phyloP scores from a whole-genome alignment of 2,888 invertebrate genomes.

The Acleris holmiana region DNA sequence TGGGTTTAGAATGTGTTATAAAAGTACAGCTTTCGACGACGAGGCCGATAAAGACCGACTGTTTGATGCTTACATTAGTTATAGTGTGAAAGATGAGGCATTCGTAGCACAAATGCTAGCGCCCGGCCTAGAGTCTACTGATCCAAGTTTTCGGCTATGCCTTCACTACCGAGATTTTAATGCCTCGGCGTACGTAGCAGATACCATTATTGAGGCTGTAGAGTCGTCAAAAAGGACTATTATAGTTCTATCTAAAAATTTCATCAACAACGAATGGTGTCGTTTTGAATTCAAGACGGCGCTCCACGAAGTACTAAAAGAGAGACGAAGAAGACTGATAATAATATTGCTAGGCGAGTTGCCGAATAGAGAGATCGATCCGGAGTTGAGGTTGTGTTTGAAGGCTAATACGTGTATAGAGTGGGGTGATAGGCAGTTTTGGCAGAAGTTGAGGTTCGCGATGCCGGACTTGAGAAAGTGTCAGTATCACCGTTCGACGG shows the following conservation, averaged over 20 bases:
- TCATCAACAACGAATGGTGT: slow-evolving; percentile 97
- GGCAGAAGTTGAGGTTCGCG: slow-evolving; percentile 97
- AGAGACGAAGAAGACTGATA: slow-evolving; percentile 93
- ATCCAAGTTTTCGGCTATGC: slow-evolving; percentile 93
- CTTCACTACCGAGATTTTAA: slow-evolving; percentile 96
- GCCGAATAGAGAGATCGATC: slow-evolving; percentile 94
- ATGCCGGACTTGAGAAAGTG: slow-evolving; percentile 92
- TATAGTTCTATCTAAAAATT: slow-evolving; percentile 95
- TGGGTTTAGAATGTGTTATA: slow-evolving; percentile 93
- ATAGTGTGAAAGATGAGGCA: slow-evolving; percentile 96
- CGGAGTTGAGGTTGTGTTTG: slow-evolving; percentile 94
- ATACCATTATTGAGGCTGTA: slow-evolving; percentile 96
- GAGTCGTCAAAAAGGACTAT: slow-evolving; percentile 95
- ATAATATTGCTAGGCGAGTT: slow-evolving; percentile 95
- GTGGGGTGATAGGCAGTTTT: slow-evolving; percentile 97
- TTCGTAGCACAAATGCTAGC: slow-evolving; percentile 95
- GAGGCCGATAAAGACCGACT: slow-evolving; percentile 93
- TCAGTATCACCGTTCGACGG: slow-evolving; percentile 87
- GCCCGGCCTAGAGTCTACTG: slow-evolving; percentile 92
- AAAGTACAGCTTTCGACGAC: slow-evolving; percentile 91
- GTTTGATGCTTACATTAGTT: slow-evolving; percentile 98
- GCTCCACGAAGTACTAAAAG: slow-evolving; percentile 94
- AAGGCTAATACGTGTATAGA: slow-evolving; percentile 96
- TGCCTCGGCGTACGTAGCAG: slow-evolving; percentile 94
- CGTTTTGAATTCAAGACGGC: slow-evolving; percentile 97